Evolutionary conservation across 2,888 invertebrate genomes (phyloP).

Genomic region (Drosophila testacea): DNA sequence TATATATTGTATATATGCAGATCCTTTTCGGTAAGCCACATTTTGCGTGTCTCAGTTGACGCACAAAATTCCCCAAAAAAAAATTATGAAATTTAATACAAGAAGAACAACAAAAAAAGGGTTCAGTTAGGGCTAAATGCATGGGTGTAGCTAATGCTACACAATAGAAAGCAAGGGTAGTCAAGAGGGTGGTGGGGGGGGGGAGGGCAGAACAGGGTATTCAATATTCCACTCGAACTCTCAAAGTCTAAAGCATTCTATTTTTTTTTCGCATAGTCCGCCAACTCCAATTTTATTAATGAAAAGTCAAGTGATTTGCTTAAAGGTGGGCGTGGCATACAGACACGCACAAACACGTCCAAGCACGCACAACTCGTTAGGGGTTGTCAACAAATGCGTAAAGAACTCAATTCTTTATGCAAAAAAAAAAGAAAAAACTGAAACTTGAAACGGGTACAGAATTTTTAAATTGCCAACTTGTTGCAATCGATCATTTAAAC

Average conservation of each 20-base stretch:
- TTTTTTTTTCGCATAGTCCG: constrained; percentile 33
- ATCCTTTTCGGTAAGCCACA: constrained; percentile 72
- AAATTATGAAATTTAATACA: constrained; percentile 48
- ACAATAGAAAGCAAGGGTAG: constrained; percentile 2
- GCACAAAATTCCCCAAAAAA: constrained; percentile 34
- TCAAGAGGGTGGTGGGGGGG: background rate
- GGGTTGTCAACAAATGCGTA: constrained; percentile 55
- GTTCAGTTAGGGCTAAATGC: constrained; percentile 43
- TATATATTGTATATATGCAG: constrained; percentile 19
- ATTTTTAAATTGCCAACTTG: constrained; percentile 2
- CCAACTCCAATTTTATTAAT: constrained; percentile 75
- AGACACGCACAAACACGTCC: constrained; percentile 26
- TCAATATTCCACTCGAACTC: constrained; percentile 47
- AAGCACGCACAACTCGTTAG: constrained; percentile 56
- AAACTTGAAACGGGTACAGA: background rate
- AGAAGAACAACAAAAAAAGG: constrained; percentile 46
- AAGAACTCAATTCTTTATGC: constrained; percentile 6
- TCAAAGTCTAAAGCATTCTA: constrained; percentile 29
- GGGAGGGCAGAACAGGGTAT: constrained; percentile 11
- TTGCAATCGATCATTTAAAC: constrained; percentile 32
- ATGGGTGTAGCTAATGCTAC: constrained; percentile 56
- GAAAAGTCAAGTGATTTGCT: constrained; percentile 76
- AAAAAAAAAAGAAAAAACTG: background rate
- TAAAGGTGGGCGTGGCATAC: constrained; percentile 65
- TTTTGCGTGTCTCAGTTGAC: constrained; percentile 72